Conservation (phyloP, 1,140 invertebrate species). For the Kradibia gibbosae region DNA sequence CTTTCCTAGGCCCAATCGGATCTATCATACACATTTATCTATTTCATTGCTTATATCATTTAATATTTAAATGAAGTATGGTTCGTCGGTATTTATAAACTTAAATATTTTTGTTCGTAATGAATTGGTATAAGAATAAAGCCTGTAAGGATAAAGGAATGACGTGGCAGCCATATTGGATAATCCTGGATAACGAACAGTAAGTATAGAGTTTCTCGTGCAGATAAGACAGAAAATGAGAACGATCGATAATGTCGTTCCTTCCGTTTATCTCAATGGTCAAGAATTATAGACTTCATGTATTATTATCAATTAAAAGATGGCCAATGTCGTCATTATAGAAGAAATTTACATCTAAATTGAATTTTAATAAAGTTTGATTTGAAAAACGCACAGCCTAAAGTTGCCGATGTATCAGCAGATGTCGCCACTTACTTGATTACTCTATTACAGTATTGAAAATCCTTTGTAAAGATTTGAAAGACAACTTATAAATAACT, state of each 20-base stretch:
- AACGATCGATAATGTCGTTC: slow-evolving; percentile 34
- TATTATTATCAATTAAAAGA: background rate
- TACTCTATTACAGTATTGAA: background rate
- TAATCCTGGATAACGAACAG: background rate
- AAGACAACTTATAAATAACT: too few species aligned
- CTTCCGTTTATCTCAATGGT: background rate
- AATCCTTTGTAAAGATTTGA: too few species aligned
- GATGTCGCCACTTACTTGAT: slow-evolving; percentile 35
- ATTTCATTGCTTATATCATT: too few species aligned
- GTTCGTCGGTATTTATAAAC: too few species aligned
- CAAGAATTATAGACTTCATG: too few species aligned
- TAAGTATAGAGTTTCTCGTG: background rate
- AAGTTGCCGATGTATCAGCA: background rate
- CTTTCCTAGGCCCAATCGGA: too few species aligned
- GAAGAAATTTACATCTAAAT: too few species aligned
- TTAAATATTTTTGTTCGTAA: too few species aligned
- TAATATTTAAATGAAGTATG: too few species aligned
- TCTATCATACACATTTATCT: too few species aligned
- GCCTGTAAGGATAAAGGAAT: background rate
- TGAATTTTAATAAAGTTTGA: background rate
- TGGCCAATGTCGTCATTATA: background rate
- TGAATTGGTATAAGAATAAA: too few species aligned
- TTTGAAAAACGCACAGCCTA: background rate
- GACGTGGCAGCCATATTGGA: slow-evolving; percentile 45
- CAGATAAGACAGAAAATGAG: background rate